Conservation (phyloP, 2,113 vertebrate genomes). For the Neodon shergylaensis region DNA sequence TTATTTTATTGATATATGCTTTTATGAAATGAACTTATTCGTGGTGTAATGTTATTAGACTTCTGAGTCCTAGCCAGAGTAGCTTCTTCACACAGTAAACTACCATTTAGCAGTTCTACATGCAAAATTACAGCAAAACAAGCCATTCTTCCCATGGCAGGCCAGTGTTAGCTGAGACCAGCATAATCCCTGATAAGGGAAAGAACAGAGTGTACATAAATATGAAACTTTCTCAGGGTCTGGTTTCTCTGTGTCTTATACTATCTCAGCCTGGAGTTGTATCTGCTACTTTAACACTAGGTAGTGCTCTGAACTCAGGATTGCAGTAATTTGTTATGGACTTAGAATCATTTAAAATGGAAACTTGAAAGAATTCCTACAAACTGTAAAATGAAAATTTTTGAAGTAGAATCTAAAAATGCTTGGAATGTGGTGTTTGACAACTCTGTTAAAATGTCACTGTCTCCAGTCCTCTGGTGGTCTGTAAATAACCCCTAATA, state of each 20-base stretch:
- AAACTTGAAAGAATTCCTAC: not conserved
- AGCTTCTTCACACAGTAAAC: not conserved
- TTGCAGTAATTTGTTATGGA: not conserved
- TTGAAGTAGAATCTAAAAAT: not conserved
- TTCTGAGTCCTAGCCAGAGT: not conserved
- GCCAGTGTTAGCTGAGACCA: not conserved
- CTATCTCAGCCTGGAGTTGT: not conserved
- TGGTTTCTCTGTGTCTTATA: not conserved
- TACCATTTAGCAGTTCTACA: not conserved
- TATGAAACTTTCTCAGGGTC: not conserved
- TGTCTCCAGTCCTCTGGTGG: not conserved
- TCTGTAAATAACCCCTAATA: not conserved
- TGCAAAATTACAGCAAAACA: not conserved
- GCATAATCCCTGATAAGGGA: constrained; percentile 2
- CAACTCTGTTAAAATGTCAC: not conserved
- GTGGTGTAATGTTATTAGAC: not conserved
- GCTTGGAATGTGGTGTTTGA: not conserved
- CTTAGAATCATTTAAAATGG: not conserved
- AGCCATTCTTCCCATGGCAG: not conserved
- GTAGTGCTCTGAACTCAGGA: constrained; percentile 4
- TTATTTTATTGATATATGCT: not conserved
- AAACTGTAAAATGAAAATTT: not conserved
- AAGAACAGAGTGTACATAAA: not conserved
- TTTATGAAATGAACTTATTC: not conserved
- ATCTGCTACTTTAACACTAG: not conserved